A percentile compares a stretch with the other conserved stretches of the same genome.
Conservation (phyloP, 37 sponge, comb jelly and placozoan genomes). For the Bolinopsis microptera region DNA sequence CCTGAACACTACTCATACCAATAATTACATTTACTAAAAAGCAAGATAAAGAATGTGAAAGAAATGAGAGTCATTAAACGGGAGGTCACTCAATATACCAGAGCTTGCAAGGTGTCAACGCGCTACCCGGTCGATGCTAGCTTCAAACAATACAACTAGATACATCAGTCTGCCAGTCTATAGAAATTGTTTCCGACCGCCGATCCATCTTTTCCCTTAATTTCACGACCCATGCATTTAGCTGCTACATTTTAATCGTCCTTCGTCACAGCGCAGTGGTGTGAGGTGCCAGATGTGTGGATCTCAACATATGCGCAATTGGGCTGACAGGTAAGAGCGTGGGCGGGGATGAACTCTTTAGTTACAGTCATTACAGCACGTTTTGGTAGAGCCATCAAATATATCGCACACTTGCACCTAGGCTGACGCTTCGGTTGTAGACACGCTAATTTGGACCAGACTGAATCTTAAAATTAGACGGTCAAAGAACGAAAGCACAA, state of each 20-base stretch:
- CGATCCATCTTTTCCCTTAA: neutral
- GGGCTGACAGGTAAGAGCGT: too few relatives aligned
- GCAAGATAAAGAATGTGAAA: neutral
- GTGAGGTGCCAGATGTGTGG: neutral
- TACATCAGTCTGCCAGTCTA: neutral
- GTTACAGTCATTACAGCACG: neutral
- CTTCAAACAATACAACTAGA: neutral
- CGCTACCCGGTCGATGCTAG: neutral
- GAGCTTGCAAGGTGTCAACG: neutral
- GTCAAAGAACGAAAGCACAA: too few relatives aligned
- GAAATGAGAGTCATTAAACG: neutral
- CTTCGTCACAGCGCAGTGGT: neutral
- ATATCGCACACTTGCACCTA: neutral
- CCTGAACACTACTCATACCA: too few relatives aligned
- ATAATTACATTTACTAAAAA: too few relatives aligned
- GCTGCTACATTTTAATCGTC: neutral
- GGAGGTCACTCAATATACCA: neutral
- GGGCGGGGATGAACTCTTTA: neutral
- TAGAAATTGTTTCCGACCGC: neutral
- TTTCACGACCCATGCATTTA: too few relatives aligned
- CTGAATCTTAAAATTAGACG: too few relatives aligned
- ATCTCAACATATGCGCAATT: too few relatives aligned
- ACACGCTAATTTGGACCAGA: neutral
- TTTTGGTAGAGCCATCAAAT: neutral
- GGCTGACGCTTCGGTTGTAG: neutral